Percentiles rank a stretch among this genome's conserved stretches.
Evolutionary conservation across 2,888 invertebrate genomes (phyloP).

Genomic region (Hoplodrina blanda): DNA sequence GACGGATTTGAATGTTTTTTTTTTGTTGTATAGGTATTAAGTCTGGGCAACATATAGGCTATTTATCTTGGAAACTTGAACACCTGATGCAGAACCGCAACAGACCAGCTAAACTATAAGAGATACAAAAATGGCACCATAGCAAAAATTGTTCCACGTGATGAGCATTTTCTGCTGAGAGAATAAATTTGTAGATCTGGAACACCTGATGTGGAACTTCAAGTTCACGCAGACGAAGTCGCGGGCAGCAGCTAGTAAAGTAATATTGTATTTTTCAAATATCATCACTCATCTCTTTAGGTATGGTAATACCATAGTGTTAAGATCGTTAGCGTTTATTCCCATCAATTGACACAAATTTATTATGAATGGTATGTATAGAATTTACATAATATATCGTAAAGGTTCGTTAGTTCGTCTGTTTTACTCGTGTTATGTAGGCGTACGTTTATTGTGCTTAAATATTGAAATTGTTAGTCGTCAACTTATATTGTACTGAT

Average conservation of each 20-base stretch:
- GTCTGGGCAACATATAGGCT: no score
- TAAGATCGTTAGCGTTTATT: constrained; percentile 65
- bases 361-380: constrained; percentile 43
- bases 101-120: no score
- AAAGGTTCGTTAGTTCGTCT: constrained; percentile 68
- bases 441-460: constrained; percentile 54
- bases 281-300: constrained; percentile 36
- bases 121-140: no score
- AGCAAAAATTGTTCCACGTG: no score
- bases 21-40: no score
- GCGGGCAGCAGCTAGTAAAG: neutral
- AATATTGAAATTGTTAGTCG: constrained; percentile 37
- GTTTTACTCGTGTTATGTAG: constrained; percentile 51
- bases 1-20: no score
- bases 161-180: no score
- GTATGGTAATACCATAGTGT: constrained; percentile 59
- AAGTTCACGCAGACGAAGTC: no score
- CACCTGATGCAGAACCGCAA: no score
- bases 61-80: no score
- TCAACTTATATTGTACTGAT: constrained; percentile 39
- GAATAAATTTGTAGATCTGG: no score
- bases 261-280: constrained; percentile 24
- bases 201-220: no score
- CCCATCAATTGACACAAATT: constrained; percentile 67
- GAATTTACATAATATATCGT: constrained; percentile 58